A percentile compares a stretch with the other conserved stretches of the same genome.
Evolutionary conservation across 2,113 vertebrate genomes (phyloP).

Genomic region (Gnathochromis pfefferi): DNA sequence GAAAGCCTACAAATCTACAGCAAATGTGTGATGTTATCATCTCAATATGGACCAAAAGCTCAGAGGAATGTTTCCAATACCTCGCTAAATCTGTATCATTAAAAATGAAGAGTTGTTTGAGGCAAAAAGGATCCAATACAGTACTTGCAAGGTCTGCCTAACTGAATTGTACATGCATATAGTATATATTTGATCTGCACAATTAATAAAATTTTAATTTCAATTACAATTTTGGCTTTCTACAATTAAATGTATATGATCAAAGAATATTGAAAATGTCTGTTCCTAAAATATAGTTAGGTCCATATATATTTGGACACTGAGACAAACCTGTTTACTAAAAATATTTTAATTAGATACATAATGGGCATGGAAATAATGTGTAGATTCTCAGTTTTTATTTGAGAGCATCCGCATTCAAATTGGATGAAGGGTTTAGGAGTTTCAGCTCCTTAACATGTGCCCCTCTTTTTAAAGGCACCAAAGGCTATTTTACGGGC

Average conservation of each 20-base stretch:
- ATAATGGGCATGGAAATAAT: not conserved
- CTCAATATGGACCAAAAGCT: not conserved
- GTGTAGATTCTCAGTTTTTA: not conserved
- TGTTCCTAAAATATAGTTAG: not conserved
- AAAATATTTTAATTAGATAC: not conserved
- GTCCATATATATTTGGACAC: not conserved
- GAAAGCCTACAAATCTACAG: not conserved
- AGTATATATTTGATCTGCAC: not conserved
- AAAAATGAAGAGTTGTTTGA: not conserved
- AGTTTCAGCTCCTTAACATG: not conserved
- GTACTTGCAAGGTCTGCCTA: not conserved
- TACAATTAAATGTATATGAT: not conserved
- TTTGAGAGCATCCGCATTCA: not conserved
- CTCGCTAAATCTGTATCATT: not conserved
- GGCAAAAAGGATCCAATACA: not conserved
- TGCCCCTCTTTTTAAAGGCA: not conserved
- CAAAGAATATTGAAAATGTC: not conserved
- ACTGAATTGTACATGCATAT: not conserved
- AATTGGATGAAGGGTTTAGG: not conserved
- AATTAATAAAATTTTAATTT: not conserved
- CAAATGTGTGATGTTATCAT: not conserved
- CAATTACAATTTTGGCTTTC: not conserved
- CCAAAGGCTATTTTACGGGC: not conserved
- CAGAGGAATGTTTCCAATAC: not conserved
- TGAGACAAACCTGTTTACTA: not conserved